Percentiles rank a stretch among this genome's conserved stretches.
Evolutionary conservation across 2,888 invertebrate genomes (phyloP).

Genomic region (Drosophila siamana): DNA sequence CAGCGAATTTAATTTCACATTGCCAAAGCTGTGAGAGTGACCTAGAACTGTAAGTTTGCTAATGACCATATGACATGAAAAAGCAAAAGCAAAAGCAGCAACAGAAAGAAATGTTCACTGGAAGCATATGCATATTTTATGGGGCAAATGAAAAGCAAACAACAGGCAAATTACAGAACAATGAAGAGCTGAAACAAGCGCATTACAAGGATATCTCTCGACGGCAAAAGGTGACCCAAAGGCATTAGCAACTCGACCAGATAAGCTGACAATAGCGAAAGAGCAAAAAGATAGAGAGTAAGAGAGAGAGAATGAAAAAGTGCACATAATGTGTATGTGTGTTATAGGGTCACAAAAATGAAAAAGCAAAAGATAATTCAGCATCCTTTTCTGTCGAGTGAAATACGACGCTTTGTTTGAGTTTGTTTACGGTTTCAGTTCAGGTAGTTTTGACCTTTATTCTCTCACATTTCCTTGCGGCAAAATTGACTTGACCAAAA

Average conservation of each 20-base stretch:
- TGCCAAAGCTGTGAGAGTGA: neutral
- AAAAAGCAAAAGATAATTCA: conserved; percentile 9
- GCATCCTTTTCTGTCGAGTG: conserved; percentile 46
- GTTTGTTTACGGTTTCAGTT: conserved; percentile 7
- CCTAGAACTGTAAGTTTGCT: neutral
- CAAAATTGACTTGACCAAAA: conserved; percentile 49
- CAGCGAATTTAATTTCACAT: conserved; percentile 2
- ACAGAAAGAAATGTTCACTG: conserved; percentile 2
- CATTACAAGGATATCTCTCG: conserved; percentile 72
- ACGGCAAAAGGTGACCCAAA: conserved; percentile 63
- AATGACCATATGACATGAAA: conserved; percentile 30
- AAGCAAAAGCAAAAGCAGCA: conserved; percentile 5
- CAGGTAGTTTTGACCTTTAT: conserved; percentile 28
- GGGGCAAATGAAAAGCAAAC: conserved; percentile 72
- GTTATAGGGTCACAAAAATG: conserved; percentile 47
- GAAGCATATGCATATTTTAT: conserved; percentile 65
- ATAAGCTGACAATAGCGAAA: conserved; percentile 30
- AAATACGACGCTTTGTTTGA: conserved; percentile 46
- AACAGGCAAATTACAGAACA: conserved; percentile 73
- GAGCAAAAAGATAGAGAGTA: neutral
- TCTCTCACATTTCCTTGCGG: conserved; percentile 20
- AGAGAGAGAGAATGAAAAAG: conserved; percentile 37
- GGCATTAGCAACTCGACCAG: conserved; percentile 60
- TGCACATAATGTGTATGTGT: conserved; percentile 40
- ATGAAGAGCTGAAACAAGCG: conserved; percentile 70